Evolutionary conservation across 2,888 invertebrate genomes (phyloP), one percentile per base, ranked within the genome.

Genomic region (Diachrysia chrysitis): DNA sequence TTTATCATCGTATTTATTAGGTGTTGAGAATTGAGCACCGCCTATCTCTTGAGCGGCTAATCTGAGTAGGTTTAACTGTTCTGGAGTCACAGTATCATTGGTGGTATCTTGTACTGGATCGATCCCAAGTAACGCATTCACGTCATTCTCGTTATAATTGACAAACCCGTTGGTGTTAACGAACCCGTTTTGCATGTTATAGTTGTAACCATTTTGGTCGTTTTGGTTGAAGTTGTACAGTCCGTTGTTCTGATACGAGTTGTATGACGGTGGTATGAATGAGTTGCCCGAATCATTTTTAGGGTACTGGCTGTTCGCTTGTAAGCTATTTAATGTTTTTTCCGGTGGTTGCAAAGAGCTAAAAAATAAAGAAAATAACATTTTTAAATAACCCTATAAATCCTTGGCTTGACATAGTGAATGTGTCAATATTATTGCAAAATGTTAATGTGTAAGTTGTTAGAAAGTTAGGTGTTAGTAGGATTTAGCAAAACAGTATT

Each of bases 21-120:
- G 92, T 66, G 85, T 92, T 42, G 91, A 81, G 84, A 95, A 95
- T 71, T 95, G 95, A 2, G 95, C 95, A 2, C 95, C 95, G 4
- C 95, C 94, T 0, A 95, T 94, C 79, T 95, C 94, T 84, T 95
- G 95, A 4, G 95, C 95, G n/a, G 95, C 95, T 21, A 95, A 83
- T 79, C 95, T 89, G 66, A 95, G 86, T 55, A 95, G 79, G 76
- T 95, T 95, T 0, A 95, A 82, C 75, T 95, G 95, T 83, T 94
- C 95, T 2, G 93, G 93, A 0, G 94, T 90, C 0, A 94, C 94
- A 2, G 92, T 91, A 10, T 90, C 85, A 1, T 84, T 58, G 19
- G 71, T 81, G 0, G 88, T 69, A 16, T 93, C 93, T 0, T 87
- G 75, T 4, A 93, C 83, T 1, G 90, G 78, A n/a, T 94, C 94